phyloP scores from a whole-genome alignment of 30 jellyfish, hydroid and myxozoan genomes.

The Cassiopea andromeda region DNA sequence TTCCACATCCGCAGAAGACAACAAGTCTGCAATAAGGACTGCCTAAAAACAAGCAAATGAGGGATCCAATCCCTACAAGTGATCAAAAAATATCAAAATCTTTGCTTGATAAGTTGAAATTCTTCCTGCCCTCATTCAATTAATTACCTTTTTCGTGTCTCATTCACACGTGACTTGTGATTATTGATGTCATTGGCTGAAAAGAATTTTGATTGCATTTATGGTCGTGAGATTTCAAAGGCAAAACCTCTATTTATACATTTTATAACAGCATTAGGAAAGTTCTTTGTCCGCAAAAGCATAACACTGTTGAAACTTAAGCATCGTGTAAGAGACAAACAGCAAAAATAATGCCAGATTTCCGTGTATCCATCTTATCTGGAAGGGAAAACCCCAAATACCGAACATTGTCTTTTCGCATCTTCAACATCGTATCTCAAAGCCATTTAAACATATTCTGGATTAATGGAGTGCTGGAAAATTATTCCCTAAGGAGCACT shows the following conservation, averaged over 20 bases:
- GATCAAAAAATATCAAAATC: conserved; percentile 8
- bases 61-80: background rate
- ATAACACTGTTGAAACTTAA: background rate
- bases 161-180: conserved; percentile 50
- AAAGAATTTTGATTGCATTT: conserved; percentile 62
- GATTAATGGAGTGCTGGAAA: no score
- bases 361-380: background rate
- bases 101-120: background rate
- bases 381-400: background rate
- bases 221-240: conserved; percentile 18
- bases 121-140: conserved; percentile 58
- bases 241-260: conserved; percentile 27
- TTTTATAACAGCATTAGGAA: conserved; percentile 20
- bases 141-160: conserved; percentile 51
- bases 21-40: background rate
- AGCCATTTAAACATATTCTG: no score
- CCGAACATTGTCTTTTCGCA: no score
- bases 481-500: no score
- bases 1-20: background rate
- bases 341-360: background rate
- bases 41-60: background rate
- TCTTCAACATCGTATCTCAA: no score
- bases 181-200: conserved; percentile 28
- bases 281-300: conserved; percentile 5
- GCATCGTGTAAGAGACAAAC: background rate